Evolutionary conservation across 1,140 invertebrate genomes (phyloP).

Genomic region (Lordiphosa collinella): DNA sequence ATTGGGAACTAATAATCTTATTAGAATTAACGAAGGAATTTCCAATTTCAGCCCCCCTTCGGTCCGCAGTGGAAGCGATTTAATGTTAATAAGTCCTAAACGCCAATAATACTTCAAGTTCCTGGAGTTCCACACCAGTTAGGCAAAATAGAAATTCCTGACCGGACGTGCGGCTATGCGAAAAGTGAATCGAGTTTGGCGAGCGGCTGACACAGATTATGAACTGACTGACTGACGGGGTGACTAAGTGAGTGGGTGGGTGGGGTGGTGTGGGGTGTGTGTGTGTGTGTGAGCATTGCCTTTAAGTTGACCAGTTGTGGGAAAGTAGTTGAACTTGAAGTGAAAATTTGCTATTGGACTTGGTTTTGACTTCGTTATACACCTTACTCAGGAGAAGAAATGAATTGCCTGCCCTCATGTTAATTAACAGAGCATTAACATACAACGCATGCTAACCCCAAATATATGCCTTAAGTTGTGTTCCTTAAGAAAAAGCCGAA

Average conservation of each 20-base stretch:
- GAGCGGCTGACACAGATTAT: conserved; percentile 61
- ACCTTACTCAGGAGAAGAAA: no score
- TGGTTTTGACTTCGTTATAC: no score
- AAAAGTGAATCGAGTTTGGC: conserved; percentile 27
- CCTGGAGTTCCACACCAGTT: background rate
- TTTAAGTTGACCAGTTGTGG: conserved; percentile 5
- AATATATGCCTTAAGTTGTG: no score
- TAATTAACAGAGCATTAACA: no score
- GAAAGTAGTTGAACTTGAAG: conserved; percentile 3
- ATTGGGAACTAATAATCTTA: conserved; percentile 69
- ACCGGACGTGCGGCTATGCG: conserved; percentile 51
- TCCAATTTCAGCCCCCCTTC: conserved; percentile 47
- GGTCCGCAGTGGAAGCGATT: conserved; percentile 45
- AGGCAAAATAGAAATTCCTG: conserved; percentile 68
- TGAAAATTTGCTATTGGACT: no score
- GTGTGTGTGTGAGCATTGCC: background rate
- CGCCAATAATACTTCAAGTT: conserved; percentile 56
- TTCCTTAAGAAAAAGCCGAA: no score
- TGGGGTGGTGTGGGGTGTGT: background rate
- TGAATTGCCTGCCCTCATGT: no score
- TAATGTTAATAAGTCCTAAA: conserved; percentile 71
- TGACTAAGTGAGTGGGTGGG: conserved; percentile 11
- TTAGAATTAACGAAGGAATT: conserved; percentile 75
- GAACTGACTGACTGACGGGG: conserved; percentile 2
- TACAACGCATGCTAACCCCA: no score